Evolutionary conservation across 1,140 invertebrate genomes (phyloP), one percentile per base, ranked within the genome.

Genomic region (Alviniconcha marisindica): DNA sequence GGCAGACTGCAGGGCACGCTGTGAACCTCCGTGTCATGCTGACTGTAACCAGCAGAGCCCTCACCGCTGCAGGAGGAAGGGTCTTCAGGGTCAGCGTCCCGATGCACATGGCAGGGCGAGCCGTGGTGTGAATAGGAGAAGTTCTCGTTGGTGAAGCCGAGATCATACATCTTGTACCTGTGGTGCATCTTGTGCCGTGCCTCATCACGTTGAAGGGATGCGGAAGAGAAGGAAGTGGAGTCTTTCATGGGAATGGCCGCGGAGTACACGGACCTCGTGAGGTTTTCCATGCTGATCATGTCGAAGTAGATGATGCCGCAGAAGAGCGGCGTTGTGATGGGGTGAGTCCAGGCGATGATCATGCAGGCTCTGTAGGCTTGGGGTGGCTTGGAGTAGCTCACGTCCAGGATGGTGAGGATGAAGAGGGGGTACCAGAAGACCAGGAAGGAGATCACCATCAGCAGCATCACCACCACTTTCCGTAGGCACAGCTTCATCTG

Each of bases 361-460:
- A 90, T 92, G 48, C 91, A 74, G 24, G 82, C 51, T 51, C 88
- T 85, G 85, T 91, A 91, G 10, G 85, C n/a, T 15, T 83, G 63
- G 14, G 86, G 77, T 7, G 88, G 84, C 48, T 84, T 85, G 38
- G 66, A 63, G 81, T 88, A 89, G 63, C 89, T 88, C 3, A 93
- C 91, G 81, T 94, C 93, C 33, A 94, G 86, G 18, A 96, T 95
- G 38, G 96, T 97, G 81, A 97, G 96, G 78, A 97, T 95, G 93
- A 97, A 97, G 82, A 98, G 93, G 33, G 97, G 97, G 84, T 96
- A 96, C 97, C 97, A 98, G 93, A 97, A 97, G 48, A 97, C 94
- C 28, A 97, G 94, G 90, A 97, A 98, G 7, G 96, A 96, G 0
- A 96, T 95, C 0, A 96, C 96, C 91, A 97, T 97, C 81, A 96